Evolutionary conservation across 2,113 vertebrate species (phyloP), one percentile per base, ranked within the genome.

Genomic region (Eulemur rufifrons): DNA sequence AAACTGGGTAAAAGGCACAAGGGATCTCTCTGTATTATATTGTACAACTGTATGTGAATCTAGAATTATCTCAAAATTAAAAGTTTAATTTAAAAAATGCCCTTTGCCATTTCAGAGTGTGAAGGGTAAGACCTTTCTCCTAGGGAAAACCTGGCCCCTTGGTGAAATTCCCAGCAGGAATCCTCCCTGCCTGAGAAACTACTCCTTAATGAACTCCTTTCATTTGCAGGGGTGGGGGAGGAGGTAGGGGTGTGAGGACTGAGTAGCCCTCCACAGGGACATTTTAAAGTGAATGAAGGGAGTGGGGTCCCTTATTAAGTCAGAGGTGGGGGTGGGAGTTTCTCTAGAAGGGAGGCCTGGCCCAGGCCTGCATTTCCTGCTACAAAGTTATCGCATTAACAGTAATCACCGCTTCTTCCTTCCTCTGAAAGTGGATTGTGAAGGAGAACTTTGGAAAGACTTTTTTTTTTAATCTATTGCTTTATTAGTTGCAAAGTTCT

Each of bases 261-360:
- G 27, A 15, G 25, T 50, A 39, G 59, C 87, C 86, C 84, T 95
- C 91, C 34, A 3, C 37, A 6, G 83, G 82, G 83, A 82, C 74
- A 98, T 98, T 98, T 97, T 97, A 97, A 97, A 97, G 29, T 97
- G 96, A 97, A 98, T 97, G 93, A 83, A 97, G 83, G 86, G 86
- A 93, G 63, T 73, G 8, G 52, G 80, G 86, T 95, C 86, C 74
- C 95, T 97, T 89, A 81, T 96, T 96, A 96, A 96, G 54, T 54
- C 71, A 89, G 56, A 86, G 86, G 56, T 91, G 91, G 83, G 87
- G 96, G 89, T 4, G 13, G 86, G 85, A 73, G 34, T 64, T 74
- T 63, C 81, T 88, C 76, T 54, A 29, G 87, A 69, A 91, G 50
- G 71, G 78, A 83, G 80, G 89, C 76, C 54, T 34, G 74, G 73